Evolutionary conservation across 2,797 vertebrate species (phyloP), one percentile per base, ranked within the genome.

Genomic region (Gastrophryne carolinensis): DNA sequence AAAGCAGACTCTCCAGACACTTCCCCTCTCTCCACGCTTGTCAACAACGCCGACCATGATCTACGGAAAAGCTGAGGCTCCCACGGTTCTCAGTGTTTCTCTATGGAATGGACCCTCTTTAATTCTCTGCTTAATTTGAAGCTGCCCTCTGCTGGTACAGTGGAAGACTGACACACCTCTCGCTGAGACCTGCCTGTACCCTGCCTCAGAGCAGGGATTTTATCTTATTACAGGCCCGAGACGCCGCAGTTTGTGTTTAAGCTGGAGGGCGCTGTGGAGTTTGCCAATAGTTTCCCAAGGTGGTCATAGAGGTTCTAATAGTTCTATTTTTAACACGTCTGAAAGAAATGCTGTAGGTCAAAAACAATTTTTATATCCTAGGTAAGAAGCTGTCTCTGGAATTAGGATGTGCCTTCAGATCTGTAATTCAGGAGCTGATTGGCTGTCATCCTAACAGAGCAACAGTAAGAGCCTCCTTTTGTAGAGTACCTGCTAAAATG

Each of bases 31-130:
- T 98, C 95, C 0, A 91, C 91, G 0, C 81, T 96, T 49, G 87
- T 98, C 72, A 95, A 92, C 64, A 97, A 87, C 57, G 85, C 92
- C 9, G 96, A 98, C 50, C 67, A 94, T 84, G 97, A 93, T 83
- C 86, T 96, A 85, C 91, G 95, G 74, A 97, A 97, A 80, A 98
- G 91, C 89, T 98, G 89, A 90, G 83, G 75, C 21, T 47, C 29
- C 17, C 26, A n/a, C n/a, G n/a, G n/a, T n/a, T 0, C n/a, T 49
- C 9, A 12, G 4, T 29, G 29, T 2, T 3, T 10, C 53, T 27
- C 8, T 21, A 34, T 78, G 71, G 17, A 15, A 81, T 79, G 79
- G 82, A 84, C 81, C 81, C 79, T 79, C 82, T 3, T 58, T 34
- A 32, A 35, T 62, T 71, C 73, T 10, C 13, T 26, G 37, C 62